Base-by-base conservation (phyloP, 2,888 invertebrate species). In the Phalangium opilio region DNA sequence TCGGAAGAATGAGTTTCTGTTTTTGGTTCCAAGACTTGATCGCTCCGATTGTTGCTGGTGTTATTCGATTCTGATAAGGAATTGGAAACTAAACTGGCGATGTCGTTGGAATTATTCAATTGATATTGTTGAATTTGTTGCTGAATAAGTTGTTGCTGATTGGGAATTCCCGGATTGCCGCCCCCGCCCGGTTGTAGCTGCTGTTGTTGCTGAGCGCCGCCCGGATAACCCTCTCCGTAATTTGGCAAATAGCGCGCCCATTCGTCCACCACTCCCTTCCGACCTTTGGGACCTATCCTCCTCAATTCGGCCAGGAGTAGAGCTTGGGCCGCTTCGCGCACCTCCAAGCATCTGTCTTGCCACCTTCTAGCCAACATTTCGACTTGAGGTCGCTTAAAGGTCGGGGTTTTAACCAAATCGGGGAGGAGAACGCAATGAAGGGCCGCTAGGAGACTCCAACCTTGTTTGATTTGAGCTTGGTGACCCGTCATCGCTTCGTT, bases 261-360 rank as follows among this genome's bases (percentile, higher is more conserved):
- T 60, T 81, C 80, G 66, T 96, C 93, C 1, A 98, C 87, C 17
- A 98, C 70, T 1, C 79, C 74, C 67, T 93, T 89, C 15, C 96
- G 77, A 0, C 96, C 96, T 62, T 86, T 86, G 0, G 83, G 77
- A 1, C 89, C 89, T 62, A 91, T 74, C 47, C 89, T 75, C 51
- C 83, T 78, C 21, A 99, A 71, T 68, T 98, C 98, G 1, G 96
- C 91, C 12, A 96, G 70, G 0, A 99, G 70, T 27, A 98, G 71
- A 10, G 95, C 93, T 63, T 98, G 98, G 0, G 95, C 86, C 0
- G 96, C 96, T 67, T 96, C 93, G 3, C 98, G 73, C 41, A 91
- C 90, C 72, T 98, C 96, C 4, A 96, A 75, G 66, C 96, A 98
- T 59, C 93, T 85, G 70, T 98, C 96, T 65, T 98, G 96, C 98